Evolutionary conservation across 1,140 invertebrate genomes (phyloP), one percentile per base, ranked within the genome.

Genomic region (Euschistus heros): DNA sequence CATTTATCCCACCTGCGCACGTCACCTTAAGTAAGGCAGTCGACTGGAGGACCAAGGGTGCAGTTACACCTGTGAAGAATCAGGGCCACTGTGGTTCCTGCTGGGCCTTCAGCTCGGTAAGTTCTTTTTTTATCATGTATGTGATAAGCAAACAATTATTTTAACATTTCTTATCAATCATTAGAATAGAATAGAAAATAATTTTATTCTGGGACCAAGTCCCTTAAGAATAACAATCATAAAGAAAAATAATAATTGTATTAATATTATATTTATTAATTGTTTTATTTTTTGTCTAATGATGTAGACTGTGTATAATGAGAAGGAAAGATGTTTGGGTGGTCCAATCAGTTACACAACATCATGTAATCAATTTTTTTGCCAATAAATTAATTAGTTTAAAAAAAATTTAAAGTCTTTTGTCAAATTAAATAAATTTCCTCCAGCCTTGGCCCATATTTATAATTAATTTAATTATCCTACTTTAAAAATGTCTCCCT

Each of bases 11-110:
- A 52, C 86, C 91, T 15, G 84, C 82, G 17, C 81, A 91, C 77
- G 82, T 91, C 42, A 73, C 80, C 65, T 47, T 93, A 33, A 90
- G 92, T 13, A 76, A 80, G 20, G 66, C 33, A 18, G 78, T 87
- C 42, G 66, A 67, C 47, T 67, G 62, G 66, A 63, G 62, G 44
- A 18, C n/a, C 7, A 54, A 59, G 33, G 62, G 62, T n/a, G 61
- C 33, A n/a, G 93, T 98, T 18, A 98, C 94, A 24, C 80, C 80
- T 2, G 82, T 98, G 46, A 97, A 97, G 77, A 87, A 97, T 80
- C 94, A 98, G 80, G 91, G 88, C 71, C 81, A 84, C 69, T 87
- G 85, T 74, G 85, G 85, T 20, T 82, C 81, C 0, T 86, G 84
- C 73, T 87, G 84, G 84, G 78, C 84, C 7, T 87, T 87, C 74